Evolutionary conservation across 2,797 vertebrate genomes (phyloP), one percentile per base, ranked within the genome.

Genomic region (Gymnothorax javanicus): DNA sequence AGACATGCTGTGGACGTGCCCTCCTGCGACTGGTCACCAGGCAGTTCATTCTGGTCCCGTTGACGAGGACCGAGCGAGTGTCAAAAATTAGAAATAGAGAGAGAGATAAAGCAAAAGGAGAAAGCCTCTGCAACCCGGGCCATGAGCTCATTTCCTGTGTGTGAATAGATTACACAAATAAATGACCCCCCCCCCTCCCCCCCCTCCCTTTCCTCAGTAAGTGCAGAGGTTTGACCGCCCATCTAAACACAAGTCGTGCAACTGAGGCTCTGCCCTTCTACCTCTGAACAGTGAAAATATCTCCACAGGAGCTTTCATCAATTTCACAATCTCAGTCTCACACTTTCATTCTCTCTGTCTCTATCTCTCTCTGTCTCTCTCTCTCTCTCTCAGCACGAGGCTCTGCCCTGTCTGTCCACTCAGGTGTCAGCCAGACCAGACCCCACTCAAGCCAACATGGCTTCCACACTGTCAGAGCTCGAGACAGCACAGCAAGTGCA

Each of bases 1-100:
- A 81, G 12, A 88, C 1, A 60, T 8, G 84, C 86, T 86, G 91
- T 67, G 91, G 88, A 84, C 27, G 81, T 86, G 90, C 91, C 89
- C 87, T 92, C 89, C 88, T 17, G 90, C 89, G 90, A 60, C 57
- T 2, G 86, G 87, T 67, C 20, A 15, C 81, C 83, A 91, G 87
- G 82, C 84, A 91, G 87, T 95, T 92, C 95, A 95, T 93, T 89
- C 85, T 69, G 67, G 86, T 43, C 54, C 75, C 86, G 87, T 87
- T 17, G 81, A 75, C 50, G 15, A 59, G 87, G 58, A 71, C 20
- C n/a, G 81, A 67, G 58, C 23, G 9, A 88, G 52, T 59, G 25
- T 50, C 2, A 56, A 75, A 83, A 64, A 83, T 23, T 52, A 54
- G 56, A 87, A 75, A 56, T 59, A 69, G 50, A 27, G 58, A 69